Percentiles rank a stretch among this genome's conserved stretches.
Conservation (phyloP, 2,797 vertebrate species). For the Urocyon cinereoargenteus region DNA sequence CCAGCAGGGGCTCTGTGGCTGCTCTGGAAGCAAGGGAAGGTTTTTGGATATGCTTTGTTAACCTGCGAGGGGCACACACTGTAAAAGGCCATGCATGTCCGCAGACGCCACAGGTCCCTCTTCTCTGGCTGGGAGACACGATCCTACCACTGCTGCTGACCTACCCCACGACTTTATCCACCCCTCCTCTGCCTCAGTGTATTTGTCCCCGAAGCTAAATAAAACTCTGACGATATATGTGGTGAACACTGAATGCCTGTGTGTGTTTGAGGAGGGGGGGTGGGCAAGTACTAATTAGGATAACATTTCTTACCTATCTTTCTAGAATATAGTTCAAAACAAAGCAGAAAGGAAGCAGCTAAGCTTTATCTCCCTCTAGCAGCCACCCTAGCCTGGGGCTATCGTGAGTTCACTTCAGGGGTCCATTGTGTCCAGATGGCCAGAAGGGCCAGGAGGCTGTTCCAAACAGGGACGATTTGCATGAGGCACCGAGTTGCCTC, state of each 20-base stretch:
- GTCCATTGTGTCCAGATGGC: conserved; percentile 9
- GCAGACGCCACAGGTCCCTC: accelerated
- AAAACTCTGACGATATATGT: background rate
- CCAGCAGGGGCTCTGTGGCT: background rate
- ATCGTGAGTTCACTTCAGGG: background rate
- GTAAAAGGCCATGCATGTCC: background rate
- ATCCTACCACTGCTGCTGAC: background rate
- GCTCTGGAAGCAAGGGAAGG: background rate
- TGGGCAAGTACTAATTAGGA: background rate
- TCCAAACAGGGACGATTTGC: background rate
- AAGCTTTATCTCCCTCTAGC: background rate
- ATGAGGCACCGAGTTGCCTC: background rate
- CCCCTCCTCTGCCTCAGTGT: background rate
- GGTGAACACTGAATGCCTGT: background rate
- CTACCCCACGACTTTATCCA: background rate
- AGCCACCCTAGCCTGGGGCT: background rate
- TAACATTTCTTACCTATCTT: background rate
- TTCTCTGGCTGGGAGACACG: background rate
- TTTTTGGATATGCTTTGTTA: background rate
- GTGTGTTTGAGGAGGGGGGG: background rate
- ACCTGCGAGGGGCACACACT: accelerated
- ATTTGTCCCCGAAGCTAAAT: background rate
- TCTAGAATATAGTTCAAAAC: conserved; percentile 14
- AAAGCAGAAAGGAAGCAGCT: conserved; percentile 50
- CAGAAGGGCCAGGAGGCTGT: background rate